Percentiles rank a stretch among this genome's conserved stretches.
phyloP scores from a whole-genome alignment of 2,888 invertebrate genomes.

The Eupithecia insigniata region DNA sequence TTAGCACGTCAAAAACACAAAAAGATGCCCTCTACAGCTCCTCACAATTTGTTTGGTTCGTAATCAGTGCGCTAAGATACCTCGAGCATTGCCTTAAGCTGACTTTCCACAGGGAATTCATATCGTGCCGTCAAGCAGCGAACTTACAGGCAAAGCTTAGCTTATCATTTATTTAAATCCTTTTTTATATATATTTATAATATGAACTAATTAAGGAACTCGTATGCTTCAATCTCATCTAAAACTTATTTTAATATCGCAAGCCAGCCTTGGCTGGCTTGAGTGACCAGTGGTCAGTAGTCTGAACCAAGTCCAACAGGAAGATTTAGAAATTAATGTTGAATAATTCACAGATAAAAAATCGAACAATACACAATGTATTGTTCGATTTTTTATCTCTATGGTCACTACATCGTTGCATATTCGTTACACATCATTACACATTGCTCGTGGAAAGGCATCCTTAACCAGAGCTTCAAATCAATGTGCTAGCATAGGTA shows the following conservation, averaged over 20 bases:
- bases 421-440: neutral
- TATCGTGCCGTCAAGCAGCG: neutral
- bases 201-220: neutral
- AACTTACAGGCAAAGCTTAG: neutral
- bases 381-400: neutral
- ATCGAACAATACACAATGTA: neutral
- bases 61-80: constrained; percentile 72
- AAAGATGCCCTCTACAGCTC: constrained; percentile 64
- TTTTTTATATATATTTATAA: too few species aligned
- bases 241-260: too few species aligned
- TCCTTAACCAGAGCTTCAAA: constrained; percentile 55
- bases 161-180: neutral
- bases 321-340: neutral
- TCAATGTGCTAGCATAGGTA: constrained; percentile 66
- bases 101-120: constrained; percentile 12
- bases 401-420: neutral
- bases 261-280: too few species aligned
- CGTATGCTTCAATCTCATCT: neutral
- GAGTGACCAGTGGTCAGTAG: neutral
- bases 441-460: neutral
- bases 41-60: constrained; percentile 77
- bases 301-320: neutral
- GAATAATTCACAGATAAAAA: neutral
- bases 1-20: constrained; percentile 79
- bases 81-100: constrained; percentile 63